Base-by-base conservation (phyloP, 1,140 invertebrate species). In the Scaptomyza hsui region DNA sequence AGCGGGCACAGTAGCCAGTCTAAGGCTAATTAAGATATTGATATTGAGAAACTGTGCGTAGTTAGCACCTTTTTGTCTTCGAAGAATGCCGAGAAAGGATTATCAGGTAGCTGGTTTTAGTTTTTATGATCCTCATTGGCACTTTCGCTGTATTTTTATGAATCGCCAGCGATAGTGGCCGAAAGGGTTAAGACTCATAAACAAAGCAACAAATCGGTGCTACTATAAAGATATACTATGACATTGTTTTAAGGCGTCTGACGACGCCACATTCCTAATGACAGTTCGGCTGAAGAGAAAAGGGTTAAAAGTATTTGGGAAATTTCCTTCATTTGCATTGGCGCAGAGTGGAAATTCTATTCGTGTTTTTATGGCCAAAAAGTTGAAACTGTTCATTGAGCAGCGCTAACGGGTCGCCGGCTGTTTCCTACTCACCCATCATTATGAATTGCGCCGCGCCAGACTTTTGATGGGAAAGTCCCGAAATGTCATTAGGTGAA, bases 31-130 rank as follows among this genome's bases (percentile, higher is more conserved):
- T 67, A 75, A 67, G 59, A 59, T 75, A 48, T 47, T 67, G 57
- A 59, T 75, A 48, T 47, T 67, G 57, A 59, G 61, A 63, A 63
- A 69, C 60, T 51, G 65, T 29, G 26, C 7, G 26, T 75, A 85
- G 61, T 89, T 89, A 89, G 77, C 85, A 89, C 80, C 85, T 85
- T 85, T 85, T 89, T 89, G 77, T 89, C 62, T 89, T 89, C 78
- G 85, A 88, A 88, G 83, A 88, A 86, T 86, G 69, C 57, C 45
- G 32, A 63, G 59, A 65, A 45, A 44, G 56, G 59, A 44, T 21
- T 3, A 29, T 19, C 21, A 72, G 59, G 59, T 45, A 61, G 10
- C 19, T 42, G 49, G 18, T 19, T 26, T 12, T 26, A 39, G 68
- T 72, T 78, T 85, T 81, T 88, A 71, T 72, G 62, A 26, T 1